Conservation (phyloP, 2,113 vertebrate genomes). For the Eulacestoma nigropectus region DNA sequence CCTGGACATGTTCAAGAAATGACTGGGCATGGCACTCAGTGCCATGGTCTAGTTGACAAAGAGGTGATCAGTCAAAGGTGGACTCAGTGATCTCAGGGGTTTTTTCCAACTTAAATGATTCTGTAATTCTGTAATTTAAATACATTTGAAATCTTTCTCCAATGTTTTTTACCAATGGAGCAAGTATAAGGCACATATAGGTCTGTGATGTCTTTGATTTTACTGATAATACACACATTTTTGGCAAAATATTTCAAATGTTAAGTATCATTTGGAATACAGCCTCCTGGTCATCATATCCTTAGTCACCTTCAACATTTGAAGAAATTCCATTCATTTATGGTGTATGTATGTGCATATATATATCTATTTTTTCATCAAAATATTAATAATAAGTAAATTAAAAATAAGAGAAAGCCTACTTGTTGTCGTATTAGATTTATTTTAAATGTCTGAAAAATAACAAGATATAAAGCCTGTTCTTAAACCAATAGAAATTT, state of each 20-base stretch:
- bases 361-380: neutral
- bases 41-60: accelerated
- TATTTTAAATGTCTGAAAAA: neutral
- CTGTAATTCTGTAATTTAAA: neutral
- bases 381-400: neutral
- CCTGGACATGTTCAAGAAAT: no score
- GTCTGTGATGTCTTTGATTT: neutral
- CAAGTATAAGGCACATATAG: neutral
- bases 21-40: neutral
- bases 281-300: neutral
- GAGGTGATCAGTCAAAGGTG: neutral
- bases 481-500: neutral
- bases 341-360: accelerated
- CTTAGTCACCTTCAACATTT: neutral
- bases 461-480: neutral
- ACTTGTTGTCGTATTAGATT: neutral
- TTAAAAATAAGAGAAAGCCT: neutral
- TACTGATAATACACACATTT: neutral
- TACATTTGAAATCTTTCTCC: neutral
- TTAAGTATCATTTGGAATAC: neutral
- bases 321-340: neutral
- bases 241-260: neutral
- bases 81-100: neutral
- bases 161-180: neutral
- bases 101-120: neutral